Evolutionary conservation across 2,888 invertebrate genomes (phyloP).

Genomic region (Drosophila testacea): DNA sequence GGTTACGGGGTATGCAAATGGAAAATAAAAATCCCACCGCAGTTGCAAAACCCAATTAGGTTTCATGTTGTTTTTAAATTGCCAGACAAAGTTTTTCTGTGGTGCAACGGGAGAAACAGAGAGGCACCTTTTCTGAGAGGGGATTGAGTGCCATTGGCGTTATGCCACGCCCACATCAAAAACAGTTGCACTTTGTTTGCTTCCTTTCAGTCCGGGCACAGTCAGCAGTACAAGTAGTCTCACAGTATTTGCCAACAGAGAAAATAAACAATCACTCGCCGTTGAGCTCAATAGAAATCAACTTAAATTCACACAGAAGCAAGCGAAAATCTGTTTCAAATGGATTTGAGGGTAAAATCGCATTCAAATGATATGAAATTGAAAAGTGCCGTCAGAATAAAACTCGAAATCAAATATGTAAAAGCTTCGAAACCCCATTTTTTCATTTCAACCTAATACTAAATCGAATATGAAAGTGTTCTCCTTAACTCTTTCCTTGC

Average conservation of each 20-base stretch:
- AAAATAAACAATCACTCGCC: conserved; percentile 5
- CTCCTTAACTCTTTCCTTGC: background rate
- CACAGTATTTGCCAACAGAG: background rate
- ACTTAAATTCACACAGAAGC: conserved; percentile 2
- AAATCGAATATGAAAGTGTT: background rate
- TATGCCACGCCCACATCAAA: conserved; percentile 11
- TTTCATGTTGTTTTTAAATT: conserved; percentile 43
- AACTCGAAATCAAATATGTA: conserved; percentile 12
- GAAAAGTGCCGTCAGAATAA: conserved; percentile 6
- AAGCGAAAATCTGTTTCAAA: conserved; percentile 3
- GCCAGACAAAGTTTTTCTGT: conserved; percentile 42
- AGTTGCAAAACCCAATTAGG: conserved; percentile 52
- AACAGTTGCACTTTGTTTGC: conserved; percentile 36
- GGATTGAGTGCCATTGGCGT: background rate
- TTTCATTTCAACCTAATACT: background rate
- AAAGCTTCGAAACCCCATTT: background rate
- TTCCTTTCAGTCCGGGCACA: background rate
- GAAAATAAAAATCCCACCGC: conserved; percentile 17
- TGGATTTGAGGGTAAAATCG: conserved; percentile 8
- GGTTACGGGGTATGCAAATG: conserved; percentile 10
- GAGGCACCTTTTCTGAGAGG: background rate
- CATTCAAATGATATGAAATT: conserved; percentile 15
- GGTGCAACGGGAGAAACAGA: conserved; percentile 6
- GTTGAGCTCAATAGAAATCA: conserved; percentile 9
- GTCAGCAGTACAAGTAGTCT: background rate